Conservation (phyloP, 2,797 vertebrate genomes). For the Iguana delicatissima region DNA sequence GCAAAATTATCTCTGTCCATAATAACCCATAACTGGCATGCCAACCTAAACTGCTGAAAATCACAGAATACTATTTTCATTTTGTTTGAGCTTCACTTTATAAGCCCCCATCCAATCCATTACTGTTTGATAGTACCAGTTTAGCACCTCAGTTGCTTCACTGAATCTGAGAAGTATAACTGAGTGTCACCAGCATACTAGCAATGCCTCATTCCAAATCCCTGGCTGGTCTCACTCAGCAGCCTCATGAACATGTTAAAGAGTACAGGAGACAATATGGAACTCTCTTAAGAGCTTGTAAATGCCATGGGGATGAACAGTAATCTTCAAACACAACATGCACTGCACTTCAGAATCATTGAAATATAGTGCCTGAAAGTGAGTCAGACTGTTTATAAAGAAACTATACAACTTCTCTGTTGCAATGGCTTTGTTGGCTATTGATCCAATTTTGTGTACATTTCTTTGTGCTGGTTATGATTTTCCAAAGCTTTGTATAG, state of each 20-base stretch:
- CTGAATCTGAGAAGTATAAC: background rate
- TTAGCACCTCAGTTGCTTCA: background rate
- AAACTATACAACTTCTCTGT: background rate
- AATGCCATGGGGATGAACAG: background rate
- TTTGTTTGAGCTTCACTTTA: background rate
- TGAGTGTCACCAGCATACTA: background rate
- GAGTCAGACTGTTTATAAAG: no score
- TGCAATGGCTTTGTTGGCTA: no score
- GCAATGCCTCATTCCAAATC: background rate
- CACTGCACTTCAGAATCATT: background rate
- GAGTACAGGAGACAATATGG: background rate
- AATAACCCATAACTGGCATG: background rate
- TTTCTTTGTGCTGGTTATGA: no score
- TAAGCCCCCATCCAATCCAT: background rate
- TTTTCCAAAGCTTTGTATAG: no score
- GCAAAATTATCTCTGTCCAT: no score
- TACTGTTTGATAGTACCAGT: background rate
- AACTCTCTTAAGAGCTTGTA: background rate
- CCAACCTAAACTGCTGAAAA: background rate
- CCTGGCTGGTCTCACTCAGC: background rate
- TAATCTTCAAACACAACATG: background rate
- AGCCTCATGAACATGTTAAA: background rate
- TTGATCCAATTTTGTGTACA: no score
- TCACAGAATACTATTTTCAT: background rate
- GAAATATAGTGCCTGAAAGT: background rate